A percentile compares a stretch with the other conserved stretches of the same genome.
These are phyloP conservation scores for Galagoides demidoff DNA, from an alignment of 2,797 vertebrate species.

Conservation along the genomic window DNA sequence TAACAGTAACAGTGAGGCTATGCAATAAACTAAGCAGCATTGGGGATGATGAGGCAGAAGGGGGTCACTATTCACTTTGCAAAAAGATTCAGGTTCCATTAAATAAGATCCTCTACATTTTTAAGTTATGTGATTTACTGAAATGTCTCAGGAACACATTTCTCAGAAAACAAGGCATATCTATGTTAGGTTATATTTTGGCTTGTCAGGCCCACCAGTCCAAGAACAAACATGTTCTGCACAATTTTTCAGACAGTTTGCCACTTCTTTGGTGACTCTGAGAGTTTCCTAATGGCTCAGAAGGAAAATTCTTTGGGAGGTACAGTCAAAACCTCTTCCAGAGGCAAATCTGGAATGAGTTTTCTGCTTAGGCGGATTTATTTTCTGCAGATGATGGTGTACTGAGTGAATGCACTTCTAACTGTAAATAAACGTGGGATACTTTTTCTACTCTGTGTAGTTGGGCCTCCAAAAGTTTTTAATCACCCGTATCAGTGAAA, in stretches of 20 bases:
- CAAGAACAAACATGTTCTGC: not conserved
- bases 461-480: not conserved
- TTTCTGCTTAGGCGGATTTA: not conserved
- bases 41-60: not conserved
- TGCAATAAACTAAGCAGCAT: not conserved
- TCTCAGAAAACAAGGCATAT: not conserved
- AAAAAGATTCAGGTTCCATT: not conserved
- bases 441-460: not conserved
- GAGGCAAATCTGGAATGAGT: not conserved
- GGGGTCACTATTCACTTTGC: not conserved
- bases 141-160: not conserved
- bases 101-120: not conserved
- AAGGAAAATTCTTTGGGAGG: slow-evolving; percentile 18
- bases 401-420: not conserved
- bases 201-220: not conserved
- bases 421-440: not conserved
- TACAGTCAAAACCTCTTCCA: not conserved
- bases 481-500: not conserved
- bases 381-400: not conserved
- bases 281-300: not conserved
- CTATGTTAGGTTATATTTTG: not conserved
- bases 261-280: not conserved
- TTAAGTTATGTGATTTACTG: not conserved
- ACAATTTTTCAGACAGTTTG: not conserved
- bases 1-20: not conserved